Base-by-base conservation (phyloP, 2,113 vertebrate species). In the Trematocara variabile region DNA sequence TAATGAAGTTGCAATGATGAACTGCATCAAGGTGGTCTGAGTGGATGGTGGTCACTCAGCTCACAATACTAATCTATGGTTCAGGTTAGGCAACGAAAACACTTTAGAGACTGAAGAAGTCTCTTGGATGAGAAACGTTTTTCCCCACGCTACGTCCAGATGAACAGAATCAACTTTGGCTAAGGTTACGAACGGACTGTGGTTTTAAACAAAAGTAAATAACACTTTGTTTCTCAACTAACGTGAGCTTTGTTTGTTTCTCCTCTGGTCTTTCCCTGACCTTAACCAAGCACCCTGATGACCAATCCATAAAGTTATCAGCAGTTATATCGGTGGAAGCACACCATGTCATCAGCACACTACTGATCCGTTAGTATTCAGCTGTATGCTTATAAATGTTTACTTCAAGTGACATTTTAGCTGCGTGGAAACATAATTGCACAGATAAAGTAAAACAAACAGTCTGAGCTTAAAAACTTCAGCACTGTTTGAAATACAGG, bases 141-240 rank as follows among this genome's bases (percentile, higher is more conserved):
- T 28, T 1, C 22, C 25, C 7, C 13, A 56, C 25, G 4, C 25
- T 16, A 5, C 0, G 25, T 56, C 0, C 0, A 56, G 25, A 56
- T 30, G 2, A 8, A 30, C 55, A 30, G 7, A 56, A 56, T 56
- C 54, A 13, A 68, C 34, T 41, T 14, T 22, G 34, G 11, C 37
- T 8, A 3, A 22, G n/a, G n/a, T 22, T 48, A 18, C 3, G 14
- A 75, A 48, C 2, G 25, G 14, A 11, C 39, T 73, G 68, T 48
- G 68, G 22, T 46, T 48, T 48, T 48, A 11, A 75, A 4, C 4
- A 2, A 46, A 28, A 28, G 39, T 28, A 73, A 46, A 28, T 6
- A 73, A 28, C 22, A 28, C 3, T 73, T 46, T 28, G 41, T 46
- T 44, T 46, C 39, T 46, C 13, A 73, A 0, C 22, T 10, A 46